Base-by-base conservation (phyloP, 2,797 vertebrate species). In the Lagocephalus sceleratus region DNA sequence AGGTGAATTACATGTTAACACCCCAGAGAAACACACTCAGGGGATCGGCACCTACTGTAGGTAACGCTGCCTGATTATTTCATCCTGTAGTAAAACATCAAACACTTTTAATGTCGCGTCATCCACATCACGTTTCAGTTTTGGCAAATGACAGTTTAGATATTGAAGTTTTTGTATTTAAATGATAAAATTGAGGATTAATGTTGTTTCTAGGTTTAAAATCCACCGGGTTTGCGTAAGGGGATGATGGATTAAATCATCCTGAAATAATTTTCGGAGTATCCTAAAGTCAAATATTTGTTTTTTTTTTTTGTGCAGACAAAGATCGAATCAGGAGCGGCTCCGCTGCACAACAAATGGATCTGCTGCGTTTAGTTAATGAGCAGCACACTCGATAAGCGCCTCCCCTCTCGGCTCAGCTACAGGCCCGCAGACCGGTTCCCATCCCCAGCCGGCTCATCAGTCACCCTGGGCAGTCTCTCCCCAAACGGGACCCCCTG, bases 391-490 rank as follows among this genome's bases (percentile, higher is more conserved):
- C 73, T 84, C 78, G 73, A 82, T 84, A 84, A 77, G 55, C 45
- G 44, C 51, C 47, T 12, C 45, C 48, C 16, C 21, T 16, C 23
- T 15, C 20, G 23, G 54, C 66, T 54, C 38, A 52, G 5, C 71
- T 67, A 63, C 47, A 66, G 67, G 59, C 74, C 77, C 82, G 62
- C 61, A 75, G 84, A 85, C 55, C 25, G 78, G 78, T 76, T 75
- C 47, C 72, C 60, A 65, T 63, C 76, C 81, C 82, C 85, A 57
- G 63, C 80, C 82, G 62, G 67, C 86, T 86, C 88, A 90, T 89
- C 88, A 87, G 78, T 92, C 88, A 92, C 88, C 77, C 51, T 75
- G 79, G 80, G 86, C 83, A 82, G 71, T 73, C 84, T 87, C 79
- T 88, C 88, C 71, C 79, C 84, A 74, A 84, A 87, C 80, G 78